Evolutionary conservation across 2,888 invertebrate species (phyloP).

Genomic region (Dicycla oo): DNA sequence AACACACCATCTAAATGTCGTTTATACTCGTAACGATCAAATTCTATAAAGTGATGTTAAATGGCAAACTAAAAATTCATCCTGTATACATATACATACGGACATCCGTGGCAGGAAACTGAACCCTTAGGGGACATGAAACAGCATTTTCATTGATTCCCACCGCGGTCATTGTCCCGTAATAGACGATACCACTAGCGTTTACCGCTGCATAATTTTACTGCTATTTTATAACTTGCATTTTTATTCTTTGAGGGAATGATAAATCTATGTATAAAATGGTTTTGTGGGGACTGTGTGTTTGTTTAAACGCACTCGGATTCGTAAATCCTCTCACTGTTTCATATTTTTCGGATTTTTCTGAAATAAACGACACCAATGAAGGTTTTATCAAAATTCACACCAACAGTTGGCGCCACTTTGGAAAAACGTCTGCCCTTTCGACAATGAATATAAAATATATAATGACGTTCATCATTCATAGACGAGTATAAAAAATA

Average conservation of each 20-base stretch:
- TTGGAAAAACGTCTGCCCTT: too few relatives aligned
- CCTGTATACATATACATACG: constrained; percentile 11
- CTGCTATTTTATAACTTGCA: constrained; percentile 56
- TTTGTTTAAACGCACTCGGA: constrained; percentile 14
- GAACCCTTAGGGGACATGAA: constrained; percentile 65
- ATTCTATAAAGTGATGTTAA: background rate
- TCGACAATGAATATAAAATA: too few relatives aligned
- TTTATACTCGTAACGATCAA: background rate
- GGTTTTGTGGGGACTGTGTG: constrained; percentile 6
- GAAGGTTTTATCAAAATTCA: too few relatives aligned
- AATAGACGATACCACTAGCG: constrained; percentile 46
- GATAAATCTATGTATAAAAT: constrained; percentile 35
- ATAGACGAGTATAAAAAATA: too few relatives aligned
- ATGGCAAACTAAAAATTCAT: constrained; percentile 2
- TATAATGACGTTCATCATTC: too few relatives aligned
- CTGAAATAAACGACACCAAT: background rate
- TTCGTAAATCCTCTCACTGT: background rate
- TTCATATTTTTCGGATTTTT: too few relatives aligned
- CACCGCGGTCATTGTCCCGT: constrained; percentile 68
- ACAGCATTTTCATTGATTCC: constrained; percentile 72
- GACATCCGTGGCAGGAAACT: constrained; percentile 46
- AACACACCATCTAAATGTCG: background rate
- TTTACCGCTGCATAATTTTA: constrained; percentile 65
- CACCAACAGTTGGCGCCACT: too few relatives aligned
- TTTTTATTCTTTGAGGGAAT: constrained; percentile 54